Evolutionary conservation across 1,140 invertebrate genomes (phyloP).

Genomic region (Drosophila ambigua): DNA sequence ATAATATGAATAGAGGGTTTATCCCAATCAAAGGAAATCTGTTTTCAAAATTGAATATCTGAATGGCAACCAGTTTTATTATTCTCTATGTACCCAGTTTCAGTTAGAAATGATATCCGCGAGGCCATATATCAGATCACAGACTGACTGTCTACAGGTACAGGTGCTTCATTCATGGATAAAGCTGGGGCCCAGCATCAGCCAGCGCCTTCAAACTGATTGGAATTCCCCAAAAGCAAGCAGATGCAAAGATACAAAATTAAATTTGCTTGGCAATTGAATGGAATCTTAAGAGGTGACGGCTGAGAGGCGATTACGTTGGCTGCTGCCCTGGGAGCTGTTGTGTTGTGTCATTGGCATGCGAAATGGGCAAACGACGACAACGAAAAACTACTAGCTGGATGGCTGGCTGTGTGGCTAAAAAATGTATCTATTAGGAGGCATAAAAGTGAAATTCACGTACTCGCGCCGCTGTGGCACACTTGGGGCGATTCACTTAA

Average conservation of each 20-base stretch:
- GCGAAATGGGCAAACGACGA: conserved; percentile 12
- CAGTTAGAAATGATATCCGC: too few relatives aligned
- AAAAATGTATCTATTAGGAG: conserved; percentile 27
- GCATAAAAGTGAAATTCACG: conserved; percentile 45
- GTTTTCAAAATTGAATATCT: too few relatives aligned
- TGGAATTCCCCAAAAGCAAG: conserved; percentile 23
- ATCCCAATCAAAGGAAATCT: too few relatives aligned
- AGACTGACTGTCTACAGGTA: too few relatives aligned
- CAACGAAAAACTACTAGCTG: too few relatives aligned
- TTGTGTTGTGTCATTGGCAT: conserved; percentile 37
- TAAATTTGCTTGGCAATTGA: conserved; percentile 34
- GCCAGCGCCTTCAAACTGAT: conserved; percentile 8
- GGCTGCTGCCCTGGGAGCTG: conserved; percentile 5
- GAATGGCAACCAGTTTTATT: too few relatives aligned
- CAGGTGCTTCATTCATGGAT: too few relatives aligned
- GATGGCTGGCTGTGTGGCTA: background rate
- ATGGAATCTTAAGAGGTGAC: conserved; percentile 33
- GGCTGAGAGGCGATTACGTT: conserved; percentile 25
- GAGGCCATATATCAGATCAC: too few relatives aligned
- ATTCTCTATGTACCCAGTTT: too few relatives aligned
- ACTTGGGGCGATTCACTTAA: conserved; percentile 39
- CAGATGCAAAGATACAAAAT: conserved; percentile 9
- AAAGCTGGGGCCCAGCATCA: background rate
- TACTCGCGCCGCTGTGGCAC: conserved; percentile 3
- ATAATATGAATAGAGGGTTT: too few relatives aligned